These are phyloP conservation scores for Chlorocebus sabaeus DNA, from an alignment of 2,113 vertebrate species.

Conservation along the genomic window DNA sequence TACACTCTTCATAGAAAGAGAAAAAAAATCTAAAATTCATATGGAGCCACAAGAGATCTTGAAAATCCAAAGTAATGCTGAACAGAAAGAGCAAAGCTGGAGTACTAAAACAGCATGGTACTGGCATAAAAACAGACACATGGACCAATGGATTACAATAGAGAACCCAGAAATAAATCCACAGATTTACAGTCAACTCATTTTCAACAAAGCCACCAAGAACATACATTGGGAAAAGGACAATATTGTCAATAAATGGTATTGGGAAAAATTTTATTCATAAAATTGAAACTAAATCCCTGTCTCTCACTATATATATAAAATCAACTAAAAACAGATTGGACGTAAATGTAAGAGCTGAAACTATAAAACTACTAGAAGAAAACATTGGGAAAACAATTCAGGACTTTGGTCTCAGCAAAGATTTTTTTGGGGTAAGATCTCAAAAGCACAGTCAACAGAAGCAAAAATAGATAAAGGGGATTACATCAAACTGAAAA, in stretches of 20 bases:
- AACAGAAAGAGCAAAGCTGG: background rate
- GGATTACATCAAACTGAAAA: background rate
- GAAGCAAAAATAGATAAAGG: background rate
- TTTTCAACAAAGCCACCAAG: background rate
- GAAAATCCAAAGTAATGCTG: background rate
- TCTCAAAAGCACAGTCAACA: background rate
- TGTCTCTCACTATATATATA: background rate
- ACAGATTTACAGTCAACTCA: background rate
- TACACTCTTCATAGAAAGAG: background rate
- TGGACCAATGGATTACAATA: background rate
- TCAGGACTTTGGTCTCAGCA: background rate
- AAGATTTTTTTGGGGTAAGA: background rate
- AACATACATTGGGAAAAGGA: background rate
- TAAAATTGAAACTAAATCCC: background rate
- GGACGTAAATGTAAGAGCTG: background rate
- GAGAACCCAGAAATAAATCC: background rate
- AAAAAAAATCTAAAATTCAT: background rate
- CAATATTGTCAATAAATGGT: background rate
- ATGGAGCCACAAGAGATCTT: background rate
- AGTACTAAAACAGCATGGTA: background rate
- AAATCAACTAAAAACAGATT: background rate
- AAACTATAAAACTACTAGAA: background rate
- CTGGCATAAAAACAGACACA: background rate
- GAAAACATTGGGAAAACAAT: background rate
- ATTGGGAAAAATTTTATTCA: background rate